Conservation (phyloP, 92 coral and sea anemone genomes). For the Phenganax marumi region DNA sequence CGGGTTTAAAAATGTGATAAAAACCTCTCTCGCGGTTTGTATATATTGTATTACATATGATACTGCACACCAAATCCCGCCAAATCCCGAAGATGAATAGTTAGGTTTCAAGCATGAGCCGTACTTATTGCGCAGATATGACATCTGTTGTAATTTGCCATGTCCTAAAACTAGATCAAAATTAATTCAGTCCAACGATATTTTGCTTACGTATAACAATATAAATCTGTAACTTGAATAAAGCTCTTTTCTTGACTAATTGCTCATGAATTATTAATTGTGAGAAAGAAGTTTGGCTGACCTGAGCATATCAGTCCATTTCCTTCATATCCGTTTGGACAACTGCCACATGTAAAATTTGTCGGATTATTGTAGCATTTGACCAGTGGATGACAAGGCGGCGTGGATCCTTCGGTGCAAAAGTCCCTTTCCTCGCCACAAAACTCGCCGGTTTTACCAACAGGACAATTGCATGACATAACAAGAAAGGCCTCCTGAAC, state of each 20-base stretch:
- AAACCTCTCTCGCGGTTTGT: no score
- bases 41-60: no score
- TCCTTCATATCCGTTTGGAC: slow-evolving; percentile 71
- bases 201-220: no score
- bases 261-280: background rate
- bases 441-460: slow-evolving; percentile 67
- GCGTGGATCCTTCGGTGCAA: slow-evolving; percentile 59
- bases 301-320: slow-evolving; percentile 68
- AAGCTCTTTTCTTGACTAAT: background rate
- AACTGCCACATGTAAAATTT: slow-evolving; percentile 68
- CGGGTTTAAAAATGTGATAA: no score
- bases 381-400: slow-evolving; percentile 72
- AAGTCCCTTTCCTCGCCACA: slow-evolving; percentile 66
- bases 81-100: no score
- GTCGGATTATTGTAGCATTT: slow-evolving; percentile 61
- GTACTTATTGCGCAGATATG: no score
- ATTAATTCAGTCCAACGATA: no score
- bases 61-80: no score
- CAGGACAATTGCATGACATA: slow-evolving; percentile 64
- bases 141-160: no score
- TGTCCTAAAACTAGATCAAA: no score
- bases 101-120: no score
- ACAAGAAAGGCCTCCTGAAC: slow-evolving; percentile 53
- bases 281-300: background rate
- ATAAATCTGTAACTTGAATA: background rate